These are phyloP conservation scores for Sebastes glaucus DNA, from an alignment of 2,797 vertebrate genomes.

Conservation along the genomic window DNA sequence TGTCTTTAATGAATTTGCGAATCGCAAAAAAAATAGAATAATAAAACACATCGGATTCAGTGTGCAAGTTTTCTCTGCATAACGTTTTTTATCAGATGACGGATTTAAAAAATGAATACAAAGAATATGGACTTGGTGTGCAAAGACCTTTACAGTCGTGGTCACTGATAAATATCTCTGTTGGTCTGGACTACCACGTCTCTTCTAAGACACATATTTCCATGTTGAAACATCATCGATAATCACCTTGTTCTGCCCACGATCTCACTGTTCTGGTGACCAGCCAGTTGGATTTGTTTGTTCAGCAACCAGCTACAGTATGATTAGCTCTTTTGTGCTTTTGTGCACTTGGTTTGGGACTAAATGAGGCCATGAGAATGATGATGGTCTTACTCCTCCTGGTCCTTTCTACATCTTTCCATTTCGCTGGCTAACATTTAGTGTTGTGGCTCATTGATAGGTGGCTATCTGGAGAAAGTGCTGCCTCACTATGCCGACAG, in stretches of 20 bases:
- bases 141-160: too few species aligned
- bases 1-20: too few species aligned
- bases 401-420: neutral
- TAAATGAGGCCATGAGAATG: neutral
- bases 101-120: too few species aligned
- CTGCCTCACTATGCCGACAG: neutral
- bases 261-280: too few species aligned
- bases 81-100: too few species aligned
- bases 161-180: neutral
- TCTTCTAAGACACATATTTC: too few species aligned
- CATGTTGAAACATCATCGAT: fast-evolving
- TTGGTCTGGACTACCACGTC: neutral
- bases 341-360: neutral
- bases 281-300: neutral
- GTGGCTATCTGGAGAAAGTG: constrained; percentile 2
- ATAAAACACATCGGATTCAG: too few species aligned
- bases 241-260: too few species aligned
- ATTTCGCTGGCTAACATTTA: constrained; percentile 31
- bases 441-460: constrained; percentile 17
- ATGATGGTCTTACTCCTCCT: neutral
- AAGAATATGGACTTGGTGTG: too few species aligned
- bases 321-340: neutral
- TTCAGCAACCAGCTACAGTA: neutral
- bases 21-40: too few species aligned
- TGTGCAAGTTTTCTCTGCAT: too few species aligned